Evolutionary conservation across 2,113 vertebrate genomes (phyloP).

Genomic region (Mola mola): DNA sequence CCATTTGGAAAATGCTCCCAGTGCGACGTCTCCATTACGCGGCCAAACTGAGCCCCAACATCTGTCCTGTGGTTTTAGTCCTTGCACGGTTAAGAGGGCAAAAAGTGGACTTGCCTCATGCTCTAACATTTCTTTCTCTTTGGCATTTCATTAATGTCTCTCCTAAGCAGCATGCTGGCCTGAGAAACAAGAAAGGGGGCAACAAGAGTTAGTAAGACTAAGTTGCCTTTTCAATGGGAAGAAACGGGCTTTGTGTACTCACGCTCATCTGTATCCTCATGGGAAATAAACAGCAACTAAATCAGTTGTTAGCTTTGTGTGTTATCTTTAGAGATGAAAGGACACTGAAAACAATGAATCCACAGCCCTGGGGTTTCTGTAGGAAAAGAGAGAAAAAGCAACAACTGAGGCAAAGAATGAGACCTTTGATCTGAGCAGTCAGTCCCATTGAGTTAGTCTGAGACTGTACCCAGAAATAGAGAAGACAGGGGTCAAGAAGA

Average conservation of each 20-base stretch:
- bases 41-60: conserved; percentile 65
- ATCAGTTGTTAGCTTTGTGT: conserved; percentile 69
- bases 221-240: conserved; percentile 41
- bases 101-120: conserved; percentile 15
- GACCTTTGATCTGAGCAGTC: conserved; percentile 71
- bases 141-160: conserved; percentile 47
- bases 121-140: conserved; percentile 17
- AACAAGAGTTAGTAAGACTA: conserved; percentile 12
- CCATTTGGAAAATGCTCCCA: conserved; percentile 69
- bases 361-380: conserved; percentile 67
- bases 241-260: conserved; percentile 48
- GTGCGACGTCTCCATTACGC: conserved; percentile 63
- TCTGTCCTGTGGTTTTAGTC: conserved; percentile 62
- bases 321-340: conserved; percentile 79
- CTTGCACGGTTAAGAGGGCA: conserved; percentile 28
- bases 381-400: conserved; percentile 58
- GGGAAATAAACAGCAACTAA: conserved; percentile 69
- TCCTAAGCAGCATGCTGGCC: conserved; percentile 12
- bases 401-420: conserved; percentile 67
- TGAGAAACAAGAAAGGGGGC: conserved; percentile 13
- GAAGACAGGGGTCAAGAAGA: conserved; percentile 50
- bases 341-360: conserved; percentile 73
- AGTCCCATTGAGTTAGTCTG: conserved; percentile 60
- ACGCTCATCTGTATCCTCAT: conserved; percentile 56
- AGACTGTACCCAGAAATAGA: conserved; percentile 59